Conservation (phyloP, 2,113 vertebrate genomes). For the Toxotes chatareus region DNA sequence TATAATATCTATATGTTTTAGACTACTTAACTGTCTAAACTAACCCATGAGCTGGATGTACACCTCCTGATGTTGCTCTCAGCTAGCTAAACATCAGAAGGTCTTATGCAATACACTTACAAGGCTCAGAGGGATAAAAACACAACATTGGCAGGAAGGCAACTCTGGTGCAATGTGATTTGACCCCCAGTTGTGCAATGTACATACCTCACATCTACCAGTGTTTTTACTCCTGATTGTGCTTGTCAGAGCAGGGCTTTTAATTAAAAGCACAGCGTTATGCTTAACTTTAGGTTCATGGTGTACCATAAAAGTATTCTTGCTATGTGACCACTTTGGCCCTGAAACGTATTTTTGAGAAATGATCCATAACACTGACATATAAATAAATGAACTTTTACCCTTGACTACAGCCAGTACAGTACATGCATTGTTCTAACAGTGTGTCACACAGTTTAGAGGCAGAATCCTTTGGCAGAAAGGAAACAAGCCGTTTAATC, state of each 20-base stretch:
- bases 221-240: conserved; percentile 32
- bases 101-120: conserved; percentile 55
- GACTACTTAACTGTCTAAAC: not conserved
- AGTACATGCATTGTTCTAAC: not conserved
- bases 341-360: not conserved
- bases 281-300: not conserved
- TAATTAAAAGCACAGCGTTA: not conserved
- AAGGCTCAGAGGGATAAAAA: conserved; percentile 40
- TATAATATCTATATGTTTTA: not conserved
- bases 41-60: conserved; percentile 20
- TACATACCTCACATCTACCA: conserved; percentile 27
- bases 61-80: conserved; percentile 30
- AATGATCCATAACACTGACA: not conserved
- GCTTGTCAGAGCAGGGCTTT: conserved; percentile 42
- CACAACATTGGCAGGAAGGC: conserved; percentile 50
- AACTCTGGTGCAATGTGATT: conserved; percentile 60
- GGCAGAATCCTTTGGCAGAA: not conserved
- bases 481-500: not conserved
- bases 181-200: conserved; percentile 67
- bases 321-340: not conserved
- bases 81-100: conserved; percentile 32
- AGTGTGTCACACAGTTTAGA: not conserved
- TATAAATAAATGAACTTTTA: not conserved
- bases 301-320: not conserved
- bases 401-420: not conserved